Conservation (phyloP, 1,140 invertebrate genomes). For the Rhagoletis zephyria region DNA sequence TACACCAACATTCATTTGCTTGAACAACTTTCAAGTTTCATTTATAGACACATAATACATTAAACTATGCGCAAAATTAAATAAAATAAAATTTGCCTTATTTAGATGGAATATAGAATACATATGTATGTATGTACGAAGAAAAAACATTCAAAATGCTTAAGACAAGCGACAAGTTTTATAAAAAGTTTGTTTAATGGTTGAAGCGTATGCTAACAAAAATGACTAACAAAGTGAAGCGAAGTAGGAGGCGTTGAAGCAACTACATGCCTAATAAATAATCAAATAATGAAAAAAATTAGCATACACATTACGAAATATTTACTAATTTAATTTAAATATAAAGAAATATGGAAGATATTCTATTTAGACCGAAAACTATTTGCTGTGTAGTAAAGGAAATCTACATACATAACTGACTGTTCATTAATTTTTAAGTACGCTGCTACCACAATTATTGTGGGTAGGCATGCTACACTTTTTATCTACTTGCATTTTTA, state of each 20-base stretch:
- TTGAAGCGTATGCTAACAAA: neutral
- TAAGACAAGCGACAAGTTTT: neutral
- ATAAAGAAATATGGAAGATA: slow-evolving; percentile 1
- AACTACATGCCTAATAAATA: slow-evolving; percentile 16
- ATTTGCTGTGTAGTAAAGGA: neutral
- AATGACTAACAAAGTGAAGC: neutral
- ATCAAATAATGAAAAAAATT: neutral
- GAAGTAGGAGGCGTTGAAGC: neutral
- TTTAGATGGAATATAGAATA: neutral
- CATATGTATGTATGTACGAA: neutral
- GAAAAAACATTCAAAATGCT: neutral
- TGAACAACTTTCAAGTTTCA: neutral
- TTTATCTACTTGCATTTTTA: neutral
- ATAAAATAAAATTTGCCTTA: slow-evolving; percentile 1
- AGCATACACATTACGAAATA: neutral
- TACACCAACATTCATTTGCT: neutral
- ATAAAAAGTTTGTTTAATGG: neutral
- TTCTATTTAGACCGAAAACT: neutral
- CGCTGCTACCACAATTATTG: neutral
- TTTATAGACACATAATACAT: neutral
- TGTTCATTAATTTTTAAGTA: slow-evolving; percentile 16
- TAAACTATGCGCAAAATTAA: neutral
- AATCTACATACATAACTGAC: neutral
- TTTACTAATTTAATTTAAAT: slow-evolving; percentile 11
- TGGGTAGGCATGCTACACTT: neutral